These are phyloP conservation scores for Actinemys pallida DNA, from an alignment of 2,113 vertebrate species.

Conservation along the genomic window DNA sequence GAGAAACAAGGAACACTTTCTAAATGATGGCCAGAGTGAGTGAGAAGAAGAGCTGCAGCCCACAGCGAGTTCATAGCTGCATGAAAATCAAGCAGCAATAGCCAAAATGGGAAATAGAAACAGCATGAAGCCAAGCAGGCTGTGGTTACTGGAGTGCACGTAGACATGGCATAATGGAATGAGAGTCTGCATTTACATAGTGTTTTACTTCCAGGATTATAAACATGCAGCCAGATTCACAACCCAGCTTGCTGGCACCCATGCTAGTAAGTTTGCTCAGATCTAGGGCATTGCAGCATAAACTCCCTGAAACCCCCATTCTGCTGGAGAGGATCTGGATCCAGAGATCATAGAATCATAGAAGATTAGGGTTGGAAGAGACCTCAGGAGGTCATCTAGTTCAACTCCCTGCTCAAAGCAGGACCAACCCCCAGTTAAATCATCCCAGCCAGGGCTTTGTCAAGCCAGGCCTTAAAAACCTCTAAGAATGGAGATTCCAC, in stretches of 20 bases:
- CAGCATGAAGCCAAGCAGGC: rapidly evolving
- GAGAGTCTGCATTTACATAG: not conserved
- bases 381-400: too few species aligned
- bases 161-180: not conserved
- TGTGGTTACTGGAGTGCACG: not conserved
- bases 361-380: too few species aligned
- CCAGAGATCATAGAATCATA: not conserved
- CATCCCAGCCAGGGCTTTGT: too few species aligned
- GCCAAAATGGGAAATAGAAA: not conserved
- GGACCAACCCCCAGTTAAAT: too few species aligned
- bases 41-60: not conserved
- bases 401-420: too few species aligned
- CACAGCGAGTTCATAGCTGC: not conserved
- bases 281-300: rapidly evolving
- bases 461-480: too few species aligned
- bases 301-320: not conserved
- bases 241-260: too few species aligned
- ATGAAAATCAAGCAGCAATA: not conserved
- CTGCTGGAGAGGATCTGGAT: not conserved
- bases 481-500: too few species aligned
- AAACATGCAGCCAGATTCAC: too few species aligned
- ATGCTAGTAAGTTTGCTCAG: too few species aligned
- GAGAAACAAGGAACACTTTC: not conserved
- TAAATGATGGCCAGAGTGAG: not conserved
- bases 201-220: too few species aligned